These are phyloP conservation scores for Pteronura brasiliensis DNA, from an alignment of 2,113 vertebrate species.

Conservation along the genomic window DNA sequence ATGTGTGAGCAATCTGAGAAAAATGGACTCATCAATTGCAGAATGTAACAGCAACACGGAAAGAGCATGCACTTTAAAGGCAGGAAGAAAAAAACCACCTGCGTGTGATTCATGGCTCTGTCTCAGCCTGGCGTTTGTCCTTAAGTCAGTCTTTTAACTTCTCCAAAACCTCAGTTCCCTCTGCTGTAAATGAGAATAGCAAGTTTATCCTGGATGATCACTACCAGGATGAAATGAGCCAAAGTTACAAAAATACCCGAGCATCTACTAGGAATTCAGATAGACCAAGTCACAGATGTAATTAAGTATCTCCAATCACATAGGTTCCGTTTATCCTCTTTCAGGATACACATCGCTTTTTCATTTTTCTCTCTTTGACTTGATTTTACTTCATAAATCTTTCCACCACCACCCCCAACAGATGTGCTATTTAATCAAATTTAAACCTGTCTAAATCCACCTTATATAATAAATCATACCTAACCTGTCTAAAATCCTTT, in stretches of 20 bases:
- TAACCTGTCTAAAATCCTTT: conserved; percentile 77
- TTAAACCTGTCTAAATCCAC: conserved; percentile 74
- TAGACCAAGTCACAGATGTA: neutral
- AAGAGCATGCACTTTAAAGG: neutral
- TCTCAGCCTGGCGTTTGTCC: neutral
- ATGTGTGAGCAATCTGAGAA: neutral
- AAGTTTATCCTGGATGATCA: neutral
- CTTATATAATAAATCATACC: conserved; percentile 77
- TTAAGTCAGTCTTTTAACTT: neutral
- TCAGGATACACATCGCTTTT: conserved; percentile 17
- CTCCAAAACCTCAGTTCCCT: neutral
- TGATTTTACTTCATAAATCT: conserved; percentile 71
- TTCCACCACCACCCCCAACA: conserved; percentile 58
- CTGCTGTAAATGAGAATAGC: neutral
- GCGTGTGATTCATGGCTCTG: neutral
- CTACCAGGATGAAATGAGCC: neutral
- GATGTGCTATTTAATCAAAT: conserved; percentile 80
- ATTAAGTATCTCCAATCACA: neutral
- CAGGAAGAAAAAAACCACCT: neutral
- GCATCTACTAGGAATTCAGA: neutral
- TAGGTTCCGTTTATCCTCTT: neutral
- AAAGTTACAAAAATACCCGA: neutral
- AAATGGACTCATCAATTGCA: neutral
- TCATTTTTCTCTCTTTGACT: conserved; percentile 36
- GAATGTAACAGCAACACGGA: neutral